Evolutionary conservation across 2,888 invertebrate species (phyloP).

Genomic region (Polyommatus iphigenia): DNA sequence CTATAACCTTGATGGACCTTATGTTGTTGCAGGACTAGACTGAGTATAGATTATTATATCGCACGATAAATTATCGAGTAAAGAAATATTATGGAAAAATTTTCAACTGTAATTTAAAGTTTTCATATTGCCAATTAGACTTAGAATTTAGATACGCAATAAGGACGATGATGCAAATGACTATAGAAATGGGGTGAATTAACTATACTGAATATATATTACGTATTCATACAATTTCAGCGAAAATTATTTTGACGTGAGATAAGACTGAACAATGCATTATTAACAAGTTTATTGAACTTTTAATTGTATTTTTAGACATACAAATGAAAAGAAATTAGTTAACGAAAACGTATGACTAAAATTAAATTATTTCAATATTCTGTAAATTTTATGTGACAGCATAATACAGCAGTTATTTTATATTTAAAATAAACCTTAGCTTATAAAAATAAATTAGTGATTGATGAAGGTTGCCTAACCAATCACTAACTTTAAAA

Average conservation of each 20-base stretch:
- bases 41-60: too few species aligned
- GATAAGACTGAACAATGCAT: conserved; percentile 2
- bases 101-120: too few species aligned
- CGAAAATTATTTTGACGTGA: background rate
- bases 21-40: too few species aligned
- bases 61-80: too few species aligned
- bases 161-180: background rate
- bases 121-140: background rate
- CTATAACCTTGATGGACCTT: too few species aligned
- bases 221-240: background rate
- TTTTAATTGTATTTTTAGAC: background rate
- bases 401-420: too few species aligned
- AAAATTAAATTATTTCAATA: background rate
- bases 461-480: too few species aligned
- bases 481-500: too few species aligned
- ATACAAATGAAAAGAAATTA: background rate
- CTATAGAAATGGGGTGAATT: background rate
- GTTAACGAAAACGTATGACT: background rate
- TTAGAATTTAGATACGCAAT: background rate
- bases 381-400: background rate
- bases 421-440: too few species aligned
- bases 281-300: conserved; percentile 2
- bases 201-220: background rate
- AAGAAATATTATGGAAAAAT: too few species aligned
- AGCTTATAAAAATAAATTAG: too few species aligned